Conservation (phyloP, 1,140 invertebrate species). For the Zaprionus davidi region DNA sequence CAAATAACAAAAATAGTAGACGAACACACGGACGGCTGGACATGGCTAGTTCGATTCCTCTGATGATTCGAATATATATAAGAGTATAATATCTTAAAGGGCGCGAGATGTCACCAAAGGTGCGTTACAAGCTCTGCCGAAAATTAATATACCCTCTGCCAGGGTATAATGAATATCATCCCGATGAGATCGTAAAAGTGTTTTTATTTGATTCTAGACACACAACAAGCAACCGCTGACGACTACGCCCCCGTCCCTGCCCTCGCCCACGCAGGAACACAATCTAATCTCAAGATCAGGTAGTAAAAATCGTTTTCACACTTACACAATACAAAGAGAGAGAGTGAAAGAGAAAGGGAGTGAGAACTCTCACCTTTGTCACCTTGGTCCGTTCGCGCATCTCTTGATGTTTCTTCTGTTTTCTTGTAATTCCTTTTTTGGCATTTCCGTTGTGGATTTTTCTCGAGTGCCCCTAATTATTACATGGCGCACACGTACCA, state of each 20-base stretch:
- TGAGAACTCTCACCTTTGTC: slow-evolving; percentile 23
- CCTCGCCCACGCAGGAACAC: slow-evolving; percentile 4
- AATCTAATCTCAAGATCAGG: slow-evolving; percentile 45
- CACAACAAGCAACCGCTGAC: slow-evolving; percentile 19
- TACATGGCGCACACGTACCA: slow-evolving; percentile 66
- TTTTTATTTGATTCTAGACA: slow-evolving; percentile 72
- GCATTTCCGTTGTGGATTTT: slow-evolving; percentile 72
- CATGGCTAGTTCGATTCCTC: background rate
- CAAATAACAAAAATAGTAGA: too few species aligned
- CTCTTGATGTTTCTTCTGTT: slow-evolving; percentile 24
- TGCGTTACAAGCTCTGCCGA: too few species aligned
- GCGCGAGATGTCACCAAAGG: too few species aligned
- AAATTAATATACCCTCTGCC: too few species aligned
- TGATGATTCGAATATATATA: too few species aligned
- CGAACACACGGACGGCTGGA: too few species aligned
- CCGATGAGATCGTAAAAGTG: slow-evolving; percentile 63
- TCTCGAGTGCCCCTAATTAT: slow-evolving; percentile 52
- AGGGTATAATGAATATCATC: background rate
- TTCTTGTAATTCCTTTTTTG: slow-evolving; percentile 57
- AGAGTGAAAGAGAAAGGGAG: background rate
- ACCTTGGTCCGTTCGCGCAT: slow-evolving; percentile 44
- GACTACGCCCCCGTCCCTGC: background rate
- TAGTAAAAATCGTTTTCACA: slow-evolving; percentile 55
- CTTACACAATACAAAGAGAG: slow-evolving; percentile 14
- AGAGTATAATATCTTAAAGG: too few species aligned